Base-by-base conservation (phyloP, 2,797 vertebrate species). In the Spondyliosoma cantharus region DNA sequence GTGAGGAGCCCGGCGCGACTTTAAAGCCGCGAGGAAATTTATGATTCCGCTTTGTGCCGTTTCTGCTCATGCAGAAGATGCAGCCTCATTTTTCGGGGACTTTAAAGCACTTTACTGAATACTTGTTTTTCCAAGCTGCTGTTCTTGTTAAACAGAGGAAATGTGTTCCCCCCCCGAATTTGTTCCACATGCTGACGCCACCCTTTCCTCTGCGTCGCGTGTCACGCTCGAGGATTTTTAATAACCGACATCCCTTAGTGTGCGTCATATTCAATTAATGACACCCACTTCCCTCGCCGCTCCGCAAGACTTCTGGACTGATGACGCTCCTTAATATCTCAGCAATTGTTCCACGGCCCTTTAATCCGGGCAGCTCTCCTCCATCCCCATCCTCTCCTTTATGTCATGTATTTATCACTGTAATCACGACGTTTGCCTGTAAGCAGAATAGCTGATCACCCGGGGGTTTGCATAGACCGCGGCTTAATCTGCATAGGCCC, bases 331-430 rank as follows among this genome's bases (percentile, higher is more conserved):
- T 70, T 85, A 85, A 89, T 90, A 89, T 92, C 85, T 60, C 79
- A 52, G 66, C 69, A 75, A 86, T 84, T 90, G 74, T 85, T 89
- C 60, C 62, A 32, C 24, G 14, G 66, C 66, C 50, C 67, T 83
- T 89, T 85, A 83, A 85, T 88, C 87, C 74, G 45, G 49, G 13
- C 15, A 0, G 12, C 52, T 73, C 59, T 46, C 11, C 77, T 77
- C 78, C 60, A 22, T 85, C 74, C 80, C 74, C 22, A 2, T 76
- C 62, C 80, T 76, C 59, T 79, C 82, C 82, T 93, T 92, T 88
- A 85, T 89, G 78, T 83, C 69, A 87, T 90, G 83, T 87, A 89
- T 95, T 94, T 85, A 91, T 92, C 89, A 90, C 69, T 29, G 82
- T 90, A 91, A 93, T 94, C 89, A 90, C 71, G 71, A 83, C 75